These are phyloP conservation scores for Phymatocera aterrima DNA, from an alignment of 2,888 invertebrate genomes.

Conservation along the genomic window DNA sequence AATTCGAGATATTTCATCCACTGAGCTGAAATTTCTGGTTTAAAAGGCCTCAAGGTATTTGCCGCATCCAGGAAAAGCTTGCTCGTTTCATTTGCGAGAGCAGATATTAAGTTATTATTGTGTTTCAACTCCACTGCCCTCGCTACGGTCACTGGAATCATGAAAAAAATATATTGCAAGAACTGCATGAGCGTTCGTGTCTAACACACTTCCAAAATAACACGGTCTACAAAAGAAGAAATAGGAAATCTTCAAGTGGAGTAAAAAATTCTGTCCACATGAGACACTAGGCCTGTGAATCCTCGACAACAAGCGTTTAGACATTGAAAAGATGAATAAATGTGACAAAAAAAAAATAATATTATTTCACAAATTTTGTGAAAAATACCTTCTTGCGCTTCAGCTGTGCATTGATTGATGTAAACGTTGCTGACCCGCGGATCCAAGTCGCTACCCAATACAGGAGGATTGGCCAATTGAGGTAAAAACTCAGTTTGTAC, in stretches of 20 bases:
- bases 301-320: not conserved
- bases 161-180: slow-evolving; percentile 56
- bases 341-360: not conserved
- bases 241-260: not conserved
- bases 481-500: slow-evolving; percentile 75
- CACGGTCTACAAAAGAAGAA: not conserved
- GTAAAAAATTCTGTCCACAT: not conserved
- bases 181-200: too few relatives aligned
- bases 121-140: slow-evolving; percentile 81
- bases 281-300: too few relatives aligned
- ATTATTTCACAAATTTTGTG: slow-evolving; percentile 41
- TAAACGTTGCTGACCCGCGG: slow-evolving; percentile 78
- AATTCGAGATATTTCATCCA: slow-evolving; percentile 80
- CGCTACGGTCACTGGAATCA: slow-evolving; percentile 78
- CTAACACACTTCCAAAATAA: too few relatives aligned
- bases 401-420: slow-evolving; percentile 80
- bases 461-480: slow-evolving; percentile 68
- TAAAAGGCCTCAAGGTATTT: slow-evolving; percentile 75
- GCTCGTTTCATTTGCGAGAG: slow-evolving; percentile 79
- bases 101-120: slow-evolving; percentile 77
- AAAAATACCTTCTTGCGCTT: slow-evolving; percentile 82
- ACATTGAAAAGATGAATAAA: not conserved
- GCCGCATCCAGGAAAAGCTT: slow-evolving; percentile 78
- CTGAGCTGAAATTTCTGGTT: slow-evolving; percentile 75
- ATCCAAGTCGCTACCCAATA: slow-evolving; percentile 77